Percentiles rank a stretch among this genome's conserved stretches.
phyloP scores from a whole-genome alignment of 1,140 invertebrate species.

The Catajapyx aquilonaris region DNA sequence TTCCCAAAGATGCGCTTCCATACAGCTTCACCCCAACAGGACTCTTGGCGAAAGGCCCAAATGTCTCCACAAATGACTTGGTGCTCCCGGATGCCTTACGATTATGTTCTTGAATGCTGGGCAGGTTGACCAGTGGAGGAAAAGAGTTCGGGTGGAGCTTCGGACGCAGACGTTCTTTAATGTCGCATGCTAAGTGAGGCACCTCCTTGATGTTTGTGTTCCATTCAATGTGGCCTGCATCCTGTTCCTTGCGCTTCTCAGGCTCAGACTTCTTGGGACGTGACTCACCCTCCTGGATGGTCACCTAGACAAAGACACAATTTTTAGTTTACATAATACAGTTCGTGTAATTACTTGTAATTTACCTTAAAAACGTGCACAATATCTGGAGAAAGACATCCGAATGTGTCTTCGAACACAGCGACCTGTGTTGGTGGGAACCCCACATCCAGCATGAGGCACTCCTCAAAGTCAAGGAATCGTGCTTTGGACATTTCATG shows the following conservation, averaged over 20 bases:
- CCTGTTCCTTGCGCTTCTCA: too few species aligned
- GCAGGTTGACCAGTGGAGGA: conserved; percentile 11
- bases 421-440: conserved; percentile 27
- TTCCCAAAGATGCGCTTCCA: too few species aligned
- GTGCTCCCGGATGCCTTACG: too few species aligned
- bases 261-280: too few species aligned
- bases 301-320: too few species aligned
- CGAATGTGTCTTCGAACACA: conserved; percentile 34
- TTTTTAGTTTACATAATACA: too few species aligned
- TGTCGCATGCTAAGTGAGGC: neutral
- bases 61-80: neutral
- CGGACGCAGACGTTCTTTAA: neutral
- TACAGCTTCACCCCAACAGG: neutral
- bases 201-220: neutral
- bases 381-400: conserved; percentile 23
- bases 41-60: neutral
- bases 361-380: conserved; percentile 27
- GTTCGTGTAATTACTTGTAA: too few species aligned
- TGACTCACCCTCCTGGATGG: too few species aligned
- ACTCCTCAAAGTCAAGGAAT: conserved; percentile 41
- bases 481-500: conserved; percentile 37
- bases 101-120: conserved; percentile 5
- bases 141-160: conserved; percentile 9
- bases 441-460: conserved; percentile 24
- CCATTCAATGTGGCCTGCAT: too few species aligned